Conservation (phyloP, 2,113 vertebrate genomes). For the Xiphophorus hellerii region DNA sequence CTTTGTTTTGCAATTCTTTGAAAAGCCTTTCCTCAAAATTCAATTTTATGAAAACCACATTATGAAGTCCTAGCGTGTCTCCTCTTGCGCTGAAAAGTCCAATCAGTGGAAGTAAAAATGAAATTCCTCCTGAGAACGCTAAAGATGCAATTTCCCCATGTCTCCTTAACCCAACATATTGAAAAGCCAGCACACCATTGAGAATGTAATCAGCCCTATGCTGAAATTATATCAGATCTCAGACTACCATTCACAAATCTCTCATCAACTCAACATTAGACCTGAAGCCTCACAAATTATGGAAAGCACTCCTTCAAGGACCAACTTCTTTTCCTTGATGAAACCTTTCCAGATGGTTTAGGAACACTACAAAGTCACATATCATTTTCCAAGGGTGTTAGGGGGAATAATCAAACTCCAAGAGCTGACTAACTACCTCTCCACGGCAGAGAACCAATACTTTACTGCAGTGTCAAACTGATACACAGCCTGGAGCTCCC, state of each 20-base stretch:
- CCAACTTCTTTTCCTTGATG: constrained; percentile 31
- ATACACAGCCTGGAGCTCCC: constrained; percentile 29
- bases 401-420: constrained; percentile 53
- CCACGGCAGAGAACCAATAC: constrained; percentile 25
- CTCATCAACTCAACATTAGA: constrained; percentile 58
- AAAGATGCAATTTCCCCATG: constrained; percentile 48
- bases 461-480: constrained; percentile 39
- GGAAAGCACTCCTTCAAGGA: constrained; percentile 33
- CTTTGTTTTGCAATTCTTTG: background rate
- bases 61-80: constrained; percentile 20
- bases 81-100: constrained; percentile 1
- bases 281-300: constrained; percentile 53
- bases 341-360: constrained; percentile 38
- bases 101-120: constrained; percentile 34
- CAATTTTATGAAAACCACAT: background rate
- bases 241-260: constrained; percentile 33
- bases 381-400: constrained; percentile 40
- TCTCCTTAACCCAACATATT: constrained; percentile 54
- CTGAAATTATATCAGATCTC: constrained; percentile 57
- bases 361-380: constrained; percentile 46
- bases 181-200: constrained; percentile 56
- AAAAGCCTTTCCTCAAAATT: background rate
- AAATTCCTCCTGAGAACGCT: constrained; percentile 37
- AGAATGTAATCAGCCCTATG: constrained; percentile 56
- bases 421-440: constrained; percentile 44